phyloP scores from a whole-genome alignment of 2,797 vertebrate species.

The Dipus sagitta region DNA sequence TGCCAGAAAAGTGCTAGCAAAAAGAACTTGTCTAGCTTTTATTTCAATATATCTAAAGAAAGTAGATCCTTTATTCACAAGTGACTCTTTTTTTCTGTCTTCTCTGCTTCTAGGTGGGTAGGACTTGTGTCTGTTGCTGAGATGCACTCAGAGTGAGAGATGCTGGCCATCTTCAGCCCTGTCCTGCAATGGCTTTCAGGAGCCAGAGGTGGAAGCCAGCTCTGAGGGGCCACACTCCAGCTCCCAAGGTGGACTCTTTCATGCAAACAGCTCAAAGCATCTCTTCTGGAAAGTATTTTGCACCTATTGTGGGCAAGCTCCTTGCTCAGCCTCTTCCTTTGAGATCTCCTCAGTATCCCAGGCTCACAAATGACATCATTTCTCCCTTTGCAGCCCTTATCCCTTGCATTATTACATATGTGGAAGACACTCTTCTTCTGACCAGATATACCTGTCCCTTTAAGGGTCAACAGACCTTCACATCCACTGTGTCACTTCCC shows the following conservation, averaged over 20 bases:
- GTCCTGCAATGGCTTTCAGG: not conserved
- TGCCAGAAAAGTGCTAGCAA: not conserved
- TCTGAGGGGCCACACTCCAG: not conserved
- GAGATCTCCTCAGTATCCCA: no score
- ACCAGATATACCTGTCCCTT: not conserved
- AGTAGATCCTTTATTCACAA: not conserved
- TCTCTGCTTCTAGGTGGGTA: not conserved
- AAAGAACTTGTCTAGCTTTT: not conserved
- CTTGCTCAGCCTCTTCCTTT: not conserved
- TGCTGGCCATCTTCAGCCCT: accelerated
- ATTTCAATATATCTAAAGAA: not conserved
- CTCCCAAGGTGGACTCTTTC: not conserved
- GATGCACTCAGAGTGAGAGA: no score
- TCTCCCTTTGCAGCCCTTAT: not conserved
- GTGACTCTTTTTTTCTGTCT: not conserved
- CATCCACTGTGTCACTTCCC: not conserved
- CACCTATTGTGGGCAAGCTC: not conserved
- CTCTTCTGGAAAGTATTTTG: not conserved
- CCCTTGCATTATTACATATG: not conserved
- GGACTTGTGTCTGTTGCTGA: not conserved
- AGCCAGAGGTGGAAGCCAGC: not conserved
- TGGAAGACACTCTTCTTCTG: not conserved
- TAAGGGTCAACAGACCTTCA: not conserved
- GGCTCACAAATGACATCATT: not conserved
- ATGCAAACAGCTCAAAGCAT: not conserved